phyloP scores from a whole-genome alignment of 2,113 vertebrate genomes.

The Hippocampus comes region DNA sequence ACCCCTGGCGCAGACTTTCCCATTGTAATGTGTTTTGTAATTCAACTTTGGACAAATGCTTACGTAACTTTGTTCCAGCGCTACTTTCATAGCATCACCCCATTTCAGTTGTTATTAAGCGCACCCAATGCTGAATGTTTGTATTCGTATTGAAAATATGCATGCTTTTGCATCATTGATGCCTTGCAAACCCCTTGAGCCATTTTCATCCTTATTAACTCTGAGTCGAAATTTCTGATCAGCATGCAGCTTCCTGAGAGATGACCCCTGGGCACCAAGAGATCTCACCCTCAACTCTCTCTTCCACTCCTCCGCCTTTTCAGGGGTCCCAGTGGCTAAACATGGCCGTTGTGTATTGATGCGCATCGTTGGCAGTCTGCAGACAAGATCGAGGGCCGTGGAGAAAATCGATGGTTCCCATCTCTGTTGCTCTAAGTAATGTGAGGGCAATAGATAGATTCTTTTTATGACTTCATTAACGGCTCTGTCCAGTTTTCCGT shows the following conservation, averaged over 20 bases:
- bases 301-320: conserved; percentile 30
- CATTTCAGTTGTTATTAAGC: background rate
- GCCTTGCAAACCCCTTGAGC: background rate
- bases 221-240: conserved; percentile 34
- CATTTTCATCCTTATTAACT: conserved; percentile 25
- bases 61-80: too few species aligned
- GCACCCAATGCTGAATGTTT: background rate
- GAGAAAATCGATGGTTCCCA: conserved; percentile 69
- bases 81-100: too few species aligned
- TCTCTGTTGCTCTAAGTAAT: conserved; percentile 40
- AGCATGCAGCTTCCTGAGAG: conserved; percentile 28
- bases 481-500: conserved; percentile 48
- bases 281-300: conserved; percentile 14
- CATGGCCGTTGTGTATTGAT: conserved; percentile 66
- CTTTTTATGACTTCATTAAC: conserved; percentile 65
- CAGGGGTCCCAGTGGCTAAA: conserved; percentile 58
- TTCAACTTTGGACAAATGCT: too few species aligned
- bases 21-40: too few species aligned
- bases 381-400: conserved; percentile 56
- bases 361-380: conserved; percentile 63
- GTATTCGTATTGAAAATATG: background rate
- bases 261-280: conserved; percentile 54
- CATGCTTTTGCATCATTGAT: background rate
- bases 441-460: conserved; percentile 37
- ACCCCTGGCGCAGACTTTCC: too few species aligned